A percentile compares a stretch with the other conserved stretches of the same genome.
These are phyloP conservation scores for Hoplostethus mediterraneus DNA, from an alignment of 2,797 vertebrate genomes.

Conservation along the genomic window DNA sequence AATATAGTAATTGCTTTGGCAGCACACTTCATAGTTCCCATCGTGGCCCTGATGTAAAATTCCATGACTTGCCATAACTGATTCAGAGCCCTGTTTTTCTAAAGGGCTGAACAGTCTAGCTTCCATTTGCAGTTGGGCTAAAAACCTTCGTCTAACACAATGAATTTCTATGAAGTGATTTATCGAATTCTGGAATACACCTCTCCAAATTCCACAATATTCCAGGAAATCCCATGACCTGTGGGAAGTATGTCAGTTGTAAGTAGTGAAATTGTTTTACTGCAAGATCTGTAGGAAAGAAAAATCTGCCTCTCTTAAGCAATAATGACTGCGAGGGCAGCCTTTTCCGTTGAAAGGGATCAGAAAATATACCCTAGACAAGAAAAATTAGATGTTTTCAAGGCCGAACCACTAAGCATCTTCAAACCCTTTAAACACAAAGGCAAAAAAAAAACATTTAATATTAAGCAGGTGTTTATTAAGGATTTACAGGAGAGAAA, in stretches of 20 bases:
- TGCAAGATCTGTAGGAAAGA: not conserved
- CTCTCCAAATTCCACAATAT: not conserved
- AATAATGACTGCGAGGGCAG: slow-evolving; percentile 10
- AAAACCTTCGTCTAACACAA: too few species aligned
- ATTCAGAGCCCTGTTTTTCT: too few species aligned
- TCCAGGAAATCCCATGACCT: not conserved
- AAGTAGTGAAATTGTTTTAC: slow-evolving; percentile 12
- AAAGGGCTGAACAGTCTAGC: too few species aligned
- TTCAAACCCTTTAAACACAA: slow-evolving; percentile 31
- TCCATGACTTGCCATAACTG: too few species aligned
- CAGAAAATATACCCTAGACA: slow-evolving; percentile 17
- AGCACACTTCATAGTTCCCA: too few species aligned
- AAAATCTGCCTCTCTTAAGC: slow-evolving; percentile 3
- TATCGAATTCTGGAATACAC: not conserved
- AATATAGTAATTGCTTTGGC: too few species aligned
- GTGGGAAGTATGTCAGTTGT: slow-evolving; percentile 1
- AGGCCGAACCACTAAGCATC: not conserved
- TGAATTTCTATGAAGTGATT: too few species aligned
- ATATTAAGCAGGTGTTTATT: slow-evolving; percentile 62
- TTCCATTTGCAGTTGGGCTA: too few species aligned
- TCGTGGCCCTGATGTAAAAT: too few species aligned
- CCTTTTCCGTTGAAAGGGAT: slow-evolving; percentile 10
- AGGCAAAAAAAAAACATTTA: slow-evolving; percentile 27
- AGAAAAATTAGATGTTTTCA: slow-evolving; percentile 9
- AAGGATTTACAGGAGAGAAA: slow-evolving; percentile 55